Conservation (phyloP, 2,113 vertebrate genomes). For the Dipodomys merriami region DNA sequence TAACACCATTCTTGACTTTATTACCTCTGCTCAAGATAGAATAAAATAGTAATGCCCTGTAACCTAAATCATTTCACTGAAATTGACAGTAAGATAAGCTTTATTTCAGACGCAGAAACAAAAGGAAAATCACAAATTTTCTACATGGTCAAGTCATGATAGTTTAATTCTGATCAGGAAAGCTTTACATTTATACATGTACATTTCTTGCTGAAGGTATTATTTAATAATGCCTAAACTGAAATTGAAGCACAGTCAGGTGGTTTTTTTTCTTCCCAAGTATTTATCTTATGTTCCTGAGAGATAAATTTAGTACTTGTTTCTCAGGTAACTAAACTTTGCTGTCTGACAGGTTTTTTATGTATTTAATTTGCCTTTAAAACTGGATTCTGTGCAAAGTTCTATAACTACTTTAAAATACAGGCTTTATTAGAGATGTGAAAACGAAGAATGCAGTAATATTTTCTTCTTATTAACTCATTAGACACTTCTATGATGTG, state of each 20-base stretch:
- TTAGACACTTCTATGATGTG: background rate
- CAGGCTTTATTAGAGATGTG: constrained; percentile 66
- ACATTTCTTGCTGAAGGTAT: constrained; percentile 56
- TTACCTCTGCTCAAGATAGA: background rate
- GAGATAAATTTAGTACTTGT: constrained; percentile 73
- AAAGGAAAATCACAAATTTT: background rate
- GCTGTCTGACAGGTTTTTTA: constrained; percentile 71
- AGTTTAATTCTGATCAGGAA: constrained; percentile 51
- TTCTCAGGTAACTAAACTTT: constrained; percentile 80
- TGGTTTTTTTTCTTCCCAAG: constrained; percentile 29
- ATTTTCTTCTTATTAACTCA: constrained; percentile 77
- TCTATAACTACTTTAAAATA: constrained; percentile 76
- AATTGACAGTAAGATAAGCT: constrained; percentile 56
- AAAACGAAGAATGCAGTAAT: constrained; percentile 50
- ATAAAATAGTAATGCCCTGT: background rate
- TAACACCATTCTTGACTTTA: background rate
- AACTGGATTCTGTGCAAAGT: constrained; percentile 60
- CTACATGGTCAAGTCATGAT: constrained; percentile 57
- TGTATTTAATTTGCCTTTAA: constrained; percentile 78
- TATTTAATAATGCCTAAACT: constrained; percentile 72
- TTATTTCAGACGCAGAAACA: constrained; percentile 61
- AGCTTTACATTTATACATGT: constrained; percentile 69
- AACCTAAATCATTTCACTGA: constrained; percentile 53
- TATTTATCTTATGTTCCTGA: constrained; percentile 72
- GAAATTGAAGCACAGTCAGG: constrained; percentile 53